Conservation (phyloP, 2,888 invertebrate species). For the Petrophora chlorosata region DNA sequence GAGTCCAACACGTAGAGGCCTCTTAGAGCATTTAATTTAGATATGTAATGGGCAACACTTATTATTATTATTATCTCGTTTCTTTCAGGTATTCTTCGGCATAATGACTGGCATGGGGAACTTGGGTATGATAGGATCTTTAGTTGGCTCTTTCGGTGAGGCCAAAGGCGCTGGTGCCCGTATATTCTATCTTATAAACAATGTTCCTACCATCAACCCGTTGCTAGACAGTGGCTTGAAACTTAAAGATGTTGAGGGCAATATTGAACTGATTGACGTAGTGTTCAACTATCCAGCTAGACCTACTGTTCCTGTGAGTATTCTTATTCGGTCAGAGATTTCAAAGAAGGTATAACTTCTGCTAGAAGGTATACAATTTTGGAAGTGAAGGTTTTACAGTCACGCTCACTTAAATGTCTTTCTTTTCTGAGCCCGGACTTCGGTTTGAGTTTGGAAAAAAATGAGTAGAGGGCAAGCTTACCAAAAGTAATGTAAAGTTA, state of each 20-base stretch:
- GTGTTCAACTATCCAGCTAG: constrained; percentile 91
- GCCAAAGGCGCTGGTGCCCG: constrained; percentile 90
- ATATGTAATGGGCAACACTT: too few relatives aligned
- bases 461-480: too few relatives aligned
- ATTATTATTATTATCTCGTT: neutral
- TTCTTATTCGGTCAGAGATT: neutral
- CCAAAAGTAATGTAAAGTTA: too few relatives aligned
- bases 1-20: too few relatives aligned
- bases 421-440: too few relatives aligned
- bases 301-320: constrained; percentile 85
- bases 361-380: too few relatives aligned
- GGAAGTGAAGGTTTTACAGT: too few relatives aligned
- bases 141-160: constrained; percentile 87
- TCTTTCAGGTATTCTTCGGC: constrained; percentile 69
- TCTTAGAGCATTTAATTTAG: too few relatives aligned
- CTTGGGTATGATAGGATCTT: constrained; percentile 41
- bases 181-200: constrained; percentile 88
- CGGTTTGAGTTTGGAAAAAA: too few relatives aligned
- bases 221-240: constrained; percentile 83
- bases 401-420: too few relatives aligned
- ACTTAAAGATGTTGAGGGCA: constrained; percentile 81
- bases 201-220: constrained; percentile 88
- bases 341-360: too few relatives aligned
- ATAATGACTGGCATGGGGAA: constrained; percentile 61
- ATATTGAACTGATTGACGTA: constrained; percentile 87